Conservation (phyloP, 2,113 vertebrate species). For the Elgaria multicarinata region DNA sequence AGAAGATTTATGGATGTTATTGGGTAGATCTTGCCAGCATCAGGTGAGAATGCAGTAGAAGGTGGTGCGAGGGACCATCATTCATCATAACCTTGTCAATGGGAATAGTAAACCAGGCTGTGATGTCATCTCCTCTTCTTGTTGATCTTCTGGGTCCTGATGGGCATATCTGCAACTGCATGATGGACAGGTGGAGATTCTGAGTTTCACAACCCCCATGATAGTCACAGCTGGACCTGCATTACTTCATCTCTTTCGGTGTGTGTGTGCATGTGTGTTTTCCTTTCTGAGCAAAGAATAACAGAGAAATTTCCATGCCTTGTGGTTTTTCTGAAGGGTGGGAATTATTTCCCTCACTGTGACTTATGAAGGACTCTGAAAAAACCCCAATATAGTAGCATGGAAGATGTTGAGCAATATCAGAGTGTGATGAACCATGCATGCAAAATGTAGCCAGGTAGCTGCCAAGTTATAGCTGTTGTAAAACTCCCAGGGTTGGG, state of each 20-base stretch:
- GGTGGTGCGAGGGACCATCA: constrained; percentile 2
- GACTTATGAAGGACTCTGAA: constrained; percentile 65
- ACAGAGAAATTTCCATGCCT: constrained; percentile 71
- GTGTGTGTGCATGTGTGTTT: constrained; percentile 57
- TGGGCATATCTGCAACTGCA: constrained; percentile 35
- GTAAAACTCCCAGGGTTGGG: not conserved
- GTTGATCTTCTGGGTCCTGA: constrained; percentile 50
- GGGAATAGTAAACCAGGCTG: not conserved
- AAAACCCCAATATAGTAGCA: constrained; percentile 36
- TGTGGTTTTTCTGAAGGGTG: constrained; percentile 76
- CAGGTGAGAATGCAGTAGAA: constrained; percentile 23
- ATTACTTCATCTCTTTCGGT: constrained; percentile 76
- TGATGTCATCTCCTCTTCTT: not conserved
- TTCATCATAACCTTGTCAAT: not conserved
- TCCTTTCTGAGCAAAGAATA: constrained; percentile 73
- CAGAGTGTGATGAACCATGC: not conserved
- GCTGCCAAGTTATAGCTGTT: not conserved
- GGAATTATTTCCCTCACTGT: constrained; percentile 74
- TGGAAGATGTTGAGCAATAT: constrained; percentile 52
- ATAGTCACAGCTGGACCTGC: constrained; percentile 60
- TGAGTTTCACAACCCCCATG: constrained; percentile 69
- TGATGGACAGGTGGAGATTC: constrained; percentile 48
- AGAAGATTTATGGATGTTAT: constrained; percentile 32
- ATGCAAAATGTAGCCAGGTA: not conserved
- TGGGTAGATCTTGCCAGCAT: constrained; percentile 36